These are phyloP conservation scores for Heterodera filipjevi DNA, from an alignment of 2,888 invertebrate species.

Conservation along the genomic window DNA sequence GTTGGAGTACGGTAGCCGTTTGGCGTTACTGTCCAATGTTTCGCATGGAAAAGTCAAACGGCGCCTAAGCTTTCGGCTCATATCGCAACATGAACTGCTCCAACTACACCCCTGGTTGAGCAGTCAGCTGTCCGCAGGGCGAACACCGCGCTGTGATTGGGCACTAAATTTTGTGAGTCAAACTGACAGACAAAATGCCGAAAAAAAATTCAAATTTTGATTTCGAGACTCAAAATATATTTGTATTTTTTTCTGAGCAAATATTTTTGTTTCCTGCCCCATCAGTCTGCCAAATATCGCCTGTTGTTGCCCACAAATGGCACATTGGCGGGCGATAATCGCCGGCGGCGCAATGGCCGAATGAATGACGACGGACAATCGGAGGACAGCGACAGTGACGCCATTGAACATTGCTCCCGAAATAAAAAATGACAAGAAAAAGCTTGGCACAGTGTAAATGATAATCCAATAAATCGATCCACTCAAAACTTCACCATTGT, in stretches of 20 bases:
- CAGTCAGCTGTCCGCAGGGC: neutral
- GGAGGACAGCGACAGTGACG: neutral
- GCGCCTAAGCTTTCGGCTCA: neutral
- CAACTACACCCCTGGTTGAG: neutral
- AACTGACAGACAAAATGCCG: neutral
- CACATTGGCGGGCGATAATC: neutral
- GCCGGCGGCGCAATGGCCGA: neutral
- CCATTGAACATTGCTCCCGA: neutral
- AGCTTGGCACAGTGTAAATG: too few relatives aligned
- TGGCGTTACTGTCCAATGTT: neutral
- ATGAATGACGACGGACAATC: neutral
- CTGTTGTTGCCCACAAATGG: neutral
- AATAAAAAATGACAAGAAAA: neutral
- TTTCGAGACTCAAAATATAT: too few relatives aligned
- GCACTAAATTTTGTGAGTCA: neutral
- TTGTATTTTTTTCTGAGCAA: too few relatives aligned
- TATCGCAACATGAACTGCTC: neutral
- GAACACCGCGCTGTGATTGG: neutral
- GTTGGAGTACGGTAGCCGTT: neutral
- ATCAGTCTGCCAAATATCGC: neutral
- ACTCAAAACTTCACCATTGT: too few relatives aligned
- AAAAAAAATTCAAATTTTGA: too few relatives aligned
- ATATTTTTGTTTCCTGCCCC: neutral
- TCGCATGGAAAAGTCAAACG: neutral
- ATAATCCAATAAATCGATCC: too few relatives aligned